Conservation (phyloP, 2,888 invertebrate species). For the Drosophila rubida region DNA sequence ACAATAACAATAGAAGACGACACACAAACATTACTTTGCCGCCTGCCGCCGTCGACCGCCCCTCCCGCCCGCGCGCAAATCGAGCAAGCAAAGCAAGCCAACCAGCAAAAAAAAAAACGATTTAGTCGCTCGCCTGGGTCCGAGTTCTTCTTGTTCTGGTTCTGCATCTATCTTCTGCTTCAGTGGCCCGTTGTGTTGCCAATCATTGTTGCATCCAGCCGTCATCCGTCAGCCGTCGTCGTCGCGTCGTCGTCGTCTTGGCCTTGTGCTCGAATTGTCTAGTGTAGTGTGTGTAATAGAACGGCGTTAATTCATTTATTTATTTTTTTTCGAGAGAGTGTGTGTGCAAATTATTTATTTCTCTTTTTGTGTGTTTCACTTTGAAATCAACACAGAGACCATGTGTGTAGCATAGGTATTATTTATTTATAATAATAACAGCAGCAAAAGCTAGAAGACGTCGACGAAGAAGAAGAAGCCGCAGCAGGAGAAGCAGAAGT, state of each 20-base stretch:
- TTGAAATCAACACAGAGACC: conserved; percentile 1
- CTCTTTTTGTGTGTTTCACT: conserved; percentile 24
- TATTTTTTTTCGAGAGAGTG: conserved; percentile 17
- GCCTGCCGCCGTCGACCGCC: conserved; percentile 35
- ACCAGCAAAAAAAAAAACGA: conserved; percentile 26
- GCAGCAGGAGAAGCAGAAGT: conserved; percentile 1
- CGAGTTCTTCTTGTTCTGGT: conserved; percentile 52
- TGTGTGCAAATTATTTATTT: conserved; percentile 1
- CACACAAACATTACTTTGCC: conserved; percentile 66
- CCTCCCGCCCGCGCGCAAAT: conserved; percentile 44
- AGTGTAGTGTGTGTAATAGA: conserved; percentile 20
- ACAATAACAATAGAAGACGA: conserved; percentile 60
- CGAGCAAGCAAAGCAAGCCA: not conserved
- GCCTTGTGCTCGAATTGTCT: conserved; percentile 26
- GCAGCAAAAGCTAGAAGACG: conserved; percentile 5
- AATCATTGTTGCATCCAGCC: conserved; percentile 50
- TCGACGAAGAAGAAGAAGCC: conserved; percentile 10
- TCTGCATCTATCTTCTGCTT: conserved; percentile 15
- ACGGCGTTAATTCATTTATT: conserved; percentile 27
- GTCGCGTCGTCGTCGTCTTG: conserved; percentile 20
- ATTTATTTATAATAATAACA: conserved; percentile 23
- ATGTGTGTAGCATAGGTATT: conserved; percentile 24
- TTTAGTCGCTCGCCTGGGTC: conserved; percentile 38
- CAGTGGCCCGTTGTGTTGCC: conserved; percentile 24
- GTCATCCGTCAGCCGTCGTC: conserved; percentile 17